Conservation (phyloP, 2,113 vertebrate species). For the Ciconia stormi region DNA sequence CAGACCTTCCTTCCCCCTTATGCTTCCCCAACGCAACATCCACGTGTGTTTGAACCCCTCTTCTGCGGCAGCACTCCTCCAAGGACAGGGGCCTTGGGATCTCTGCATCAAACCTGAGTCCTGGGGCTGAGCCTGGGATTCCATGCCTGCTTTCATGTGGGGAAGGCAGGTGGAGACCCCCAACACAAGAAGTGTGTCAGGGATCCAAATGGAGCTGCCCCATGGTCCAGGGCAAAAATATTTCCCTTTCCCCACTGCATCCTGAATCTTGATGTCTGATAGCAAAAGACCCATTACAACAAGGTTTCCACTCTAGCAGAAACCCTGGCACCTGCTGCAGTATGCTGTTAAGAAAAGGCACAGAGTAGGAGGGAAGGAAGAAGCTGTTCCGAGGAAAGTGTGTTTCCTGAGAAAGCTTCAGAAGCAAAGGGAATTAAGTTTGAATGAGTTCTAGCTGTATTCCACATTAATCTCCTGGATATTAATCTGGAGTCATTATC, state of each 20-base stretch:
- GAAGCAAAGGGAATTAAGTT: background rate
- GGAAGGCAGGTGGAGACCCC: background rate
- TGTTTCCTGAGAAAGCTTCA: background rate
- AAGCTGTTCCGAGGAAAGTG: background rate
- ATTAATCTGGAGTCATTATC: background rate
- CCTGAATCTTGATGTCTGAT: background rate
- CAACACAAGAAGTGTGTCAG: background rate
- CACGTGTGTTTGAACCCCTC: background rate
- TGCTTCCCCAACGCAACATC: background rate
- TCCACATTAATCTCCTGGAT: background rate
- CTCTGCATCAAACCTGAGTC: background rate
- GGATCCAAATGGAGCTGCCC: background rate
- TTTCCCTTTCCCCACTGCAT: background rate
- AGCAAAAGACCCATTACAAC: background rate
- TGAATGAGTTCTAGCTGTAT: conserved; percentile 4
- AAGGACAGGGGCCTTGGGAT: background rate
- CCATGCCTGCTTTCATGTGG: fast-evolving
- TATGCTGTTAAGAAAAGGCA: background rate
- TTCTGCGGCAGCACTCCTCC: background rate
- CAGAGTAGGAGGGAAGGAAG: background rate
- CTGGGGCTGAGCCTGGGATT: background rate
- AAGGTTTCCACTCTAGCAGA: background rate
- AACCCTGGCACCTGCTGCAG: background rate
- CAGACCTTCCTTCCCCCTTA: background rate
- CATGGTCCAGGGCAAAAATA: background rate